A percentile compares a stretch with the other conserved stretches of the same genome.
phyloP scores from a whole-genome alignment of 2,797 vertebrate genomes.

The Echeneis naucrates region DNA sequence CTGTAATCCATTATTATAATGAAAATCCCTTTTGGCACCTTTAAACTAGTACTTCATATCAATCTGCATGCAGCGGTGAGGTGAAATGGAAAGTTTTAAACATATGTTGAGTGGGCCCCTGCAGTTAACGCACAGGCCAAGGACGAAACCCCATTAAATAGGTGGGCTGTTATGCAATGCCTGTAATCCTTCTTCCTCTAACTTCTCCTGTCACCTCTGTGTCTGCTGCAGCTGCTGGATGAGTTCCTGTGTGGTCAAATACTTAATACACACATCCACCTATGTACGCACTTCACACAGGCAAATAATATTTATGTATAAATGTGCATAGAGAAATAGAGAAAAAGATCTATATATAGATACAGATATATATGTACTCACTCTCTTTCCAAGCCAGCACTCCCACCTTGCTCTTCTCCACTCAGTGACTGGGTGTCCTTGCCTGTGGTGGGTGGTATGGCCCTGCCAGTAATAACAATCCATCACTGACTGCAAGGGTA shows the following conservation, averaged over 20 bases:
- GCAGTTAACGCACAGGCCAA: constrained; percentile 3
- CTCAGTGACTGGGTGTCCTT: constrained; percentile 55
- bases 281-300: background rate
- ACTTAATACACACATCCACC: constrained; percentile 6
- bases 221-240: constrained; percentile 19
- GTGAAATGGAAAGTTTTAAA: constrained; percentile 29
- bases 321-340: too few relatives aligned
- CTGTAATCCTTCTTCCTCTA: constrained; percentile 53
- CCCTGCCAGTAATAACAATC: constrained; percentile 53
- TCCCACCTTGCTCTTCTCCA: constrained; percentile 15
- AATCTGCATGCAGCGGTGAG: constrained; percentile 19
- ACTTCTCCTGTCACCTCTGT: constrained; percentile 44
- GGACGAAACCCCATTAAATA: constrained; percentile 43
- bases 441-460: constrained; percentile 40
- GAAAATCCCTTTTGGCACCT: constrained; percentile 48
- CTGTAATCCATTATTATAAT: constrained; percentile 57
- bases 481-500: constrained; percentile 64
- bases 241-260: constrained; percentile 3
- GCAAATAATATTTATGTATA: too few relatives aligned
- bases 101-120: constrained; percentile 20
- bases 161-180: constrained; percentile 37
- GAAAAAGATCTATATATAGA: too few relatives aligned
- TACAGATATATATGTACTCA: too few relatives aligned
- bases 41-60: constrained; percentile 42
- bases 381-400: too few relatives aligned